Evolutionary conservation across 2,888 invertebrate genomes (phyloP).

Genomic region (Helicoverpa assulta): DNA sequence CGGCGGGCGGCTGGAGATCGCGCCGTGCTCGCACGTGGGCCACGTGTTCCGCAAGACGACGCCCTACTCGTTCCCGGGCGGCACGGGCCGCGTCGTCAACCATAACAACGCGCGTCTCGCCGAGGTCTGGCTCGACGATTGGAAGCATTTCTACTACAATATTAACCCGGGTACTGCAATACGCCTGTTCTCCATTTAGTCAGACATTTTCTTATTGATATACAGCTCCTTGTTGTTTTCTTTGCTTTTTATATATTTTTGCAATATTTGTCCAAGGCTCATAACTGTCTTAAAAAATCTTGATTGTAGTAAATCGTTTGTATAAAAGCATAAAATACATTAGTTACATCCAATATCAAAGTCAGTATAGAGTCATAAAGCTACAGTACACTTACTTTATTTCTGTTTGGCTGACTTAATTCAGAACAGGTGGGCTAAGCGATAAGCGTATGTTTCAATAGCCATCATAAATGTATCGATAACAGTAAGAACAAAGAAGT

Average conservation of each 20-base stretch:
- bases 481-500: constrained; percentile 53
- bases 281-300: too few relatives aligned
- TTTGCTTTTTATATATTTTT: too few relatives aligned
- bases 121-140: constrained; percentile 99
- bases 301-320: neutral
- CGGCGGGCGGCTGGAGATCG: constrained; percentile 98
- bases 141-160: constrained; percentile 99
- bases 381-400: constrained; percentile 19
- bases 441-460: constrained; percentile 56
- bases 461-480: constrained; percentile 51
- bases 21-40: constrained; percentile 98
- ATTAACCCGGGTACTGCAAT: constrained; percentile 96
- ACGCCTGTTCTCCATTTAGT: constrained; percentile 40
- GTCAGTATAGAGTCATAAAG: constrained; percentile 10
- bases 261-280: too few relatives aligned
- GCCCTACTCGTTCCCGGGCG: constrained; percentile 99
- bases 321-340: neutral
- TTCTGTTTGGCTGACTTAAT: constrained; percentile 47
- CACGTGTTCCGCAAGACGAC: constrained; percentile 99
- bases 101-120: constrained; percentile 99
- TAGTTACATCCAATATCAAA: constrained; percentile 17
- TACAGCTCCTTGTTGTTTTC: too few relatives aligned
- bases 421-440: constrained; percentile 61
- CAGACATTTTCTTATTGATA: neutral
- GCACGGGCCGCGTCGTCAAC: constrained; percentile 98